phyloP scores from a whole-genome alignment of 2,797 vertebrate species.

The Sebastes flavidus region DNA sequence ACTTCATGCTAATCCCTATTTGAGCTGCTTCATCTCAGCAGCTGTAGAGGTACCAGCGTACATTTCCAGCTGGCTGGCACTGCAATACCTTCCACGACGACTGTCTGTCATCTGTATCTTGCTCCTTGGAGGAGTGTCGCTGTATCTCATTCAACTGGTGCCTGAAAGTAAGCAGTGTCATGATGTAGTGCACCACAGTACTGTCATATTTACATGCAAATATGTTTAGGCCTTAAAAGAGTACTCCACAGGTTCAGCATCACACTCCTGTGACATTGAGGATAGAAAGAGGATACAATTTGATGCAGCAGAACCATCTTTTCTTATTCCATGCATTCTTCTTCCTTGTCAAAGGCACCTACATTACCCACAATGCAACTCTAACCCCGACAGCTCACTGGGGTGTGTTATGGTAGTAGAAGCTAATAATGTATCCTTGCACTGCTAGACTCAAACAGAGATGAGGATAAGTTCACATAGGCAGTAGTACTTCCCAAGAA shows the following conservation, averaged over 20 bases:
- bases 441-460: neutral
- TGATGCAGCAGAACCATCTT: neutral
- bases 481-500: neutral
- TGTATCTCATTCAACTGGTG: constrained; percentile 86
- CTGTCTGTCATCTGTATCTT: constrained; percentile 77
- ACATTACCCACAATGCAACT: neutral
- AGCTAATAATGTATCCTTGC: neutral
- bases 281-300: neutral
- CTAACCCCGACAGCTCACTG: neutral
- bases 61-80: constrained; percentile 81
- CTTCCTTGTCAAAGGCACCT: neutral
- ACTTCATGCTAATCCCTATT: constrained; percentile 82
- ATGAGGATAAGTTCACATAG: too few relatives aligned
- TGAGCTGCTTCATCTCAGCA: constrained; percentile 89
- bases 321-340: neutral
- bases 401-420: neutral
- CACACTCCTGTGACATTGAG: neutral
- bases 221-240: neutral
- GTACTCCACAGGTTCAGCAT: neutral
- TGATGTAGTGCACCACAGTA: neutral
- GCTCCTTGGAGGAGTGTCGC: constrained; percentile 82
- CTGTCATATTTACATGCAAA: neutral
- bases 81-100: constrained; percentile 78
- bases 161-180: constrained; percentile 78
- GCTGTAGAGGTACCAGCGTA: constrained; percentile 87